Evolutionary conservation across 2,113 vertebrate species (phyloP).

Genomic region (Dasyprocta punctata): DNA sequence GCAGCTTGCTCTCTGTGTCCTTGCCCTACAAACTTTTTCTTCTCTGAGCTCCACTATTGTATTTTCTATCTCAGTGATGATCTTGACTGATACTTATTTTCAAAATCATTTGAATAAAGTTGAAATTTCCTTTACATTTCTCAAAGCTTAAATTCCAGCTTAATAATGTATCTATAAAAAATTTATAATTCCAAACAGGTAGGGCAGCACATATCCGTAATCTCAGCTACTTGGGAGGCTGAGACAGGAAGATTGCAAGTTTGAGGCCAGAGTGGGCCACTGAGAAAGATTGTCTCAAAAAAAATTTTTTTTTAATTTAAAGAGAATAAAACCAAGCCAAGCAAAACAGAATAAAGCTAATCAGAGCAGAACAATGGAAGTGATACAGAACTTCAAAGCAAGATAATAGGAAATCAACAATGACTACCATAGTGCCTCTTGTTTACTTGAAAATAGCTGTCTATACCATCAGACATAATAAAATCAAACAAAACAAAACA

Average conservation of each 20-base stretch:
- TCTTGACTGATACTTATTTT: constrained; percentile 1
- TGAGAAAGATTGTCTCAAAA: neutral
- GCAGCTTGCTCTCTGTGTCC: neutral
- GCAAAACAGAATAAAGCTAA: too few species aligned
- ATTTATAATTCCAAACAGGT: neutral
- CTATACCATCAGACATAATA: too few species aligned
- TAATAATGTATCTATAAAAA: neutral
- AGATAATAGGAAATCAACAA: too few species aligned
- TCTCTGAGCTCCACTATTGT: neutral
- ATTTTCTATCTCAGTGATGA: neutral
- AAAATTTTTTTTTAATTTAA: too few species aligned
- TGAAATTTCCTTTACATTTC: neutral
- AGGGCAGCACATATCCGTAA: neutral
- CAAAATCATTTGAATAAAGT: constrained; percentile 38
- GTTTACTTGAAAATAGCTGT: too few species aligned
- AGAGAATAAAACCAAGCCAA: too few species aligned
- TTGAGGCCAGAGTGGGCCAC: neutral
- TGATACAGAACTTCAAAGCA: too few species aligned
- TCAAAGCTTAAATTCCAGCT: neutral
- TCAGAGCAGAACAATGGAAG: too few species aligned
- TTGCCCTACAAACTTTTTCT: neutral
- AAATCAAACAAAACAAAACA: too few species aligned
- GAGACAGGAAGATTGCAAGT: neutral
- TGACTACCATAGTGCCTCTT: too few species aligned
- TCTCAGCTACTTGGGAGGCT: neutral